Evolutionary conservation across 2,113 vertebrate species (phyloP), one percentile per base, ranked within the genome.

Genomic region (Pteruthius melanotis): DNA sequence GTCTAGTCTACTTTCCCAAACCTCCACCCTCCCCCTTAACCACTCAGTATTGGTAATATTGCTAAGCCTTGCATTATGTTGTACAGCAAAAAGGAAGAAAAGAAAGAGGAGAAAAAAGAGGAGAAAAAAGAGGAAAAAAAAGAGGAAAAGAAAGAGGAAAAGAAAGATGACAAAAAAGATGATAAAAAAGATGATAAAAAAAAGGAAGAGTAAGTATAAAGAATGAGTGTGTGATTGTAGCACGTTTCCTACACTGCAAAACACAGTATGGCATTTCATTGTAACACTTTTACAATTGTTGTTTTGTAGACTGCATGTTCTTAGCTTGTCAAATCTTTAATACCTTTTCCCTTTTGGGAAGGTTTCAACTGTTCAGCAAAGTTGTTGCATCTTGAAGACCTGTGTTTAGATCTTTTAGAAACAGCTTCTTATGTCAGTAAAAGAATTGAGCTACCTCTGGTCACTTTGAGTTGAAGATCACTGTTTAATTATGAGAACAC

Each of bases 41-140:
- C 31, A 23, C 26, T 80, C 63, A 50, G 18, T 94, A 49, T 20
- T 3, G 26, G 28, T 81, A 70, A 89, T 56, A 42, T 28, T 81
- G 63, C 76, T 96, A 94, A 97, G 96, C 61, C 52, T 94, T 93
- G 54, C 72, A n/a, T 95, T 96, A 31, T 94, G 94, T 96, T 97
- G 95, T 82, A 53, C 98, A 99, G 99, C 96, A 99, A 99, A 98
- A 99, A 99, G 90, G 98, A 98, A 54, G 98, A 98, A 90, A 98
- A 98, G 69, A 98, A 98, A 74, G 97, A 98, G 12, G 97, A 97
- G 9, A 97, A 98, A 72, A 90, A 99, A n/a, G n/a, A n/a, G 65
- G 98, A 98, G 47, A 97, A 98, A 27, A 98, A 98, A 52, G 97
- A 98, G 85, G 86, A 88, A 7, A 97, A 97, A 13, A 98, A 98